Conservation (phyloP, 2,113 vertebrate species). For the Pollimyrus isidori region DNA sequence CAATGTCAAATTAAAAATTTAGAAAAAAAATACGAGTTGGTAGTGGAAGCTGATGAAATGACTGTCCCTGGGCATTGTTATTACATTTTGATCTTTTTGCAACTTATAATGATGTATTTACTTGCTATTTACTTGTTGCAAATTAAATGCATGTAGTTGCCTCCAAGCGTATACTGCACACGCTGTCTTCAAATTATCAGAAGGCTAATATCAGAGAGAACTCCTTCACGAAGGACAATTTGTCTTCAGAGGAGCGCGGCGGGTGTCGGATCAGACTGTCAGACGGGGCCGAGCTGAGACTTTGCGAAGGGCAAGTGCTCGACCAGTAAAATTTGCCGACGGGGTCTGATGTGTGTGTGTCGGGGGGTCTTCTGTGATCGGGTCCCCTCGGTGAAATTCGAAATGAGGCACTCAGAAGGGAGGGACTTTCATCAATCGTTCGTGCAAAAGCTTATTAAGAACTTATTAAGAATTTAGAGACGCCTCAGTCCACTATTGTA, state of each 20-base stretch:
- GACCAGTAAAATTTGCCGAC: not conserved
- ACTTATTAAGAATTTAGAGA: not conserved
- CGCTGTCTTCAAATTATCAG: not conserved
- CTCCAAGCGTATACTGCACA: not conserved
- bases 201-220: not conserved
- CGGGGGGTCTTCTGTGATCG: too few species aligned
- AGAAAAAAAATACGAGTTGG: not conserved
- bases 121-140: not conserved
- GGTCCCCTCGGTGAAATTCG: not conserved
- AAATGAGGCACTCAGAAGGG: not conserved
- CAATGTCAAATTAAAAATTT: not conserved
- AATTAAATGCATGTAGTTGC: not conserved
- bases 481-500: not conserved
- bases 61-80: not conserved
- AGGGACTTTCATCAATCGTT: not conserved
- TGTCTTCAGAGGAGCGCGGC: not conserved
- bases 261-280: not conserved
- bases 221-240: not conserved
- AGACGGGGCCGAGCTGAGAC: not conserved
- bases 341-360: too few species aligned
- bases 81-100: not conserved
- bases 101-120: not conserved
- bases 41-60: not conserved
- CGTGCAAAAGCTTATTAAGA: not conserved
- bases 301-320: not conserved